Evolutionary conservation across 2,113 vertebrate genomes (phyloP).

Genomic region (Lepus americanus): DNA sequence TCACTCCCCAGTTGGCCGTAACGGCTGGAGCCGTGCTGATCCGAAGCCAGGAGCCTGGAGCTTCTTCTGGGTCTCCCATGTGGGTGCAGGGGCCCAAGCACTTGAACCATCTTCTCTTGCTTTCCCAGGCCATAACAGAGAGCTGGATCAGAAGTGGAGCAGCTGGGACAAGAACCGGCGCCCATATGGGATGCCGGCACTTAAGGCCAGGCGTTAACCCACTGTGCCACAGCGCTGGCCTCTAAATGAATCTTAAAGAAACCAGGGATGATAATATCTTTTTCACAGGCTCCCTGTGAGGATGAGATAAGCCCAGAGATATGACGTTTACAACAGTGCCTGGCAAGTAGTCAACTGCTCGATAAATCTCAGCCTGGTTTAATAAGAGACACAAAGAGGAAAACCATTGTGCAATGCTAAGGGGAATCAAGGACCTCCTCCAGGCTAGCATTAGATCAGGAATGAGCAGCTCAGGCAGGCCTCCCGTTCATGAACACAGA

Average conservation of each 20-base stretch:
- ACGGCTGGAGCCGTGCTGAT: too few species aligned
- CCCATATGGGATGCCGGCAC: too few species aligned
- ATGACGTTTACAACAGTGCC: background rate
- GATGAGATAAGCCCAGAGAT: background rate
- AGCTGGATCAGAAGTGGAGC: too few species aligned
- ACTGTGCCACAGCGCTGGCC: too few species aligned
- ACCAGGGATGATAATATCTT: background rate
- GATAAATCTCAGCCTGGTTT: background rate
- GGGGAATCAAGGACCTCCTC: background rate
- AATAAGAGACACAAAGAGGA: background rate
- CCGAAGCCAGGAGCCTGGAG: too few species aligned
- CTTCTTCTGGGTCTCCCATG: too few species aligned
- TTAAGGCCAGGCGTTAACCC: too few species aligned
- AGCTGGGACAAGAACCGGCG: too few species aligned
- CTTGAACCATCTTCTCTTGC: too few species aligned
- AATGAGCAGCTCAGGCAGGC: background rate
- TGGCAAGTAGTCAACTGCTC: background rate
- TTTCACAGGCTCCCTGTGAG: background rate
- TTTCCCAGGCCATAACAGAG: too few species aligned
- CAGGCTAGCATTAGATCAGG: fast-evolving
- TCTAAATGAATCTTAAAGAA: background rate
- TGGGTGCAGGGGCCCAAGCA: too few species aligned
- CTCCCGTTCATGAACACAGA: slow-evolving; percentile 44
- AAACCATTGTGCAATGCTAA: background rate
- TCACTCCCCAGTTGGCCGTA: too few species aligned